phyloP scores from a whole-genome alignment of 92 coral and sea anemone species.

The Porites divaricata region DNA sequence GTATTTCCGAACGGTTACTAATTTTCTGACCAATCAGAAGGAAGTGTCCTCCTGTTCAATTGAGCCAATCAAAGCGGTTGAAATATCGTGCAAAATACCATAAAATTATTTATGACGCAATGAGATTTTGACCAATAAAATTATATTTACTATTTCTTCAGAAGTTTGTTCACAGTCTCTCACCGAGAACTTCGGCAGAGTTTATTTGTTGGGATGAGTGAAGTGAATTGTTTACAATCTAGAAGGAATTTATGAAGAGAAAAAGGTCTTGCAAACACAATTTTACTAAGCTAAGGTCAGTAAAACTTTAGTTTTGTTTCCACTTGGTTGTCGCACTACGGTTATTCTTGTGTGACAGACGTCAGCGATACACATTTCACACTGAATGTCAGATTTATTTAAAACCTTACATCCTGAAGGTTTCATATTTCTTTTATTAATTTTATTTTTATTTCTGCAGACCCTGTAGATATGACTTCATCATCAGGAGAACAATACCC shows the following conservation, averaged over 20 bases:
- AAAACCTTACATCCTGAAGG: too few relatives aligned
- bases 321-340: neutral
- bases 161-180: neutral
- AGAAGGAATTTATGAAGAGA: neutral
- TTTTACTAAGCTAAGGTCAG: neutral
- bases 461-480: constrained; percentile 22
- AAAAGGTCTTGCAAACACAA: neutral
- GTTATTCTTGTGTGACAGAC: too few relatives aligned
- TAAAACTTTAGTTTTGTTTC: neutral
- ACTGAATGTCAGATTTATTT: too few relatives aligned
- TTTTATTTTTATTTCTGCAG: neutral
- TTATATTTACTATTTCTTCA: neutral
- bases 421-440: neutral
- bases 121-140: constrained; percentile 15
- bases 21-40: constrained; percentile 77
- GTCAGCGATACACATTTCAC: too few relatives aligned
- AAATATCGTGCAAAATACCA: neutral
- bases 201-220: too few relatives aligned
- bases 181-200: neutral
- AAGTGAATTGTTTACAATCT: neutral
- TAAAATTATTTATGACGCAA: neutral
- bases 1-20: constrained; percentile 88
- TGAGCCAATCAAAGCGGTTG: constrained; percentile 12
- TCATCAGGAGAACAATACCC: constrained; percentile 69
- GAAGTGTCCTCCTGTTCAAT: constrained; percentile 30